These are phyloP conservation scores for Tetrapedia diversipes DNA, from an alignment of 2,888 invertebrate species.

Conservation along the genomic window DNA sequence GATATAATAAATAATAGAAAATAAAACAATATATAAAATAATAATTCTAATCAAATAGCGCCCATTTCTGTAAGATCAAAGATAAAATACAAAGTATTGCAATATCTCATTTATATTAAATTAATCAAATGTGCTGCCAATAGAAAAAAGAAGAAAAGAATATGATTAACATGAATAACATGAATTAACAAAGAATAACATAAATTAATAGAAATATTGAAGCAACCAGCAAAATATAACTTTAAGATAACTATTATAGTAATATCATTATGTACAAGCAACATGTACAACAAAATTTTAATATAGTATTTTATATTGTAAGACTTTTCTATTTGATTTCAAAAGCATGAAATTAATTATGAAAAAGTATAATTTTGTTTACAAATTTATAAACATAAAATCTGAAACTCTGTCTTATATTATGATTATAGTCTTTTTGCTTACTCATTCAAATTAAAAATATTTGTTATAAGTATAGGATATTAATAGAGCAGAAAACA, in stretches of 20 bases:
- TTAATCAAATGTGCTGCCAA: constrained; percentile 36
- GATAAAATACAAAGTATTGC: neutral
- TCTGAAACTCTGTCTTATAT: neutral
- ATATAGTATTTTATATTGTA: constrained; percentile 44
- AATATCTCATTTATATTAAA: constrained; percentile 10
- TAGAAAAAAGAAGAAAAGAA: neutral
- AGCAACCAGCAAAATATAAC: constrained; percentile 53
- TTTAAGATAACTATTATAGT: constrained; percentile 48
- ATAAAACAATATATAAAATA: neutral
- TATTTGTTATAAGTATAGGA: constrained; percentile 3
- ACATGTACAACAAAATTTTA: constrained; percentile 48
- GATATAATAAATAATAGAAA: constrained; percentile 13
- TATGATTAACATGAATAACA: too few relatives aligned
- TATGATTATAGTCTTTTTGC: neutral
- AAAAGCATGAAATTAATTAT: neutral
- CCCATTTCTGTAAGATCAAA: constrained; percentile 34
- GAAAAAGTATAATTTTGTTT: neutral
- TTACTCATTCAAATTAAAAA: constrained; percentile 19
- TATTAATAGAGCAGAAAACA: neutral
- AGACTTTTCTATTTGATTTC: constrained; percentile 45
- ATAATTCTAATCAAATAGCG: constrained; percentile 10
- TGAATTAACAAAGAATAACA: constrained; percentile 5
- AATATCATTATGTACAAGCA: constrained; percentile 42
- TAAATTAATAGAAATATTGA: constrained; percentile 29
- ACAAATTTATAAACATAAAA: neutral